Base-by-base conservation (phyloP, 1,140 invertebrate species). In the Harlomillsia oculata region DNA sequence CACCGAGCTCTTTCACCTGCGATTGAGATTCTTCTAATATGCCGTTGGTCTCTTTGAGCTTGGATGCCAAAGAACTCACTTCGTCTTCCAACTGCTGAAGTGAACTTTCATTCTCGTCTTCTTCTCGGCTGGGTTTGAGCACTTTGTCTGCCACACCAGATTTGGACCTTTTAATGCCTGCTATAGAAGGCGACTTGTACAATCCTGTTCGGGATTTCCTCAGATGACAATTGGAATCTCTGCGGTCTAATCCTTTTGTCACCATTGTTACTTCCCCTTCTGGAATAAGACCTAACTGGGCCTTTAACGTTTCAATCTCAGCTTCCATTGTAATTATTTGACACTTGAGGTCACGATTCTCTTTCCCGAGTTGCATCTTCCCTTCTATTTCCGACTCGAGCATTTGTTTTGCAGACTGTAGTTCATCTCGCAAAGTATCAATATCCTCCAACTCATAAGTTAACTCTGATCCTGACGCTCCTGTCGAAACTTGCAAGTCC, bases 321-420 rank as follows among this genome's bases (percentile, higher is more conserved):
- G 68, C 64, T 39, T 66, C 62, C 32, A 64, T 41, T 25, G 56
- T 56, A 28, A 62, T 62, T 30, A 66, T 64, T 56, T 66, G 66
- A 62, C 74, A 74, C 71, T 79, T 76, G 28, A 92, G 74, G 62
- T 85, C 79, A 69, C 89, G 87, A 67, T 89, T 92, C 69, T 89
- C 87, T 64, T 87, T 80, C 59, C 87, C 84, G 60, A 88, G 77
- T 0, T 85, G 83, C 69, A 89, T 85, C 68, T 88, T 89, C 66
- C 88, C 88, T 68, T 86, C 78, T 58, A 91, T 72, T 73, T 92
- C 89, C 40, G 89, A 74, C 2, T 87, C 87, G 56, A 92, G 72
- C 76, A 91, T 83, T 72, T 91, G 87, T 72, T 92, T 92, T 1
- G 87, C 89, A 52, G 86, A 89, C 69, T 91, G 88, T 34, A 92